Base-by-base conservation (phyloP, 2,888 invertebrate genomes). In the Ethmia dodecea region DNA sequence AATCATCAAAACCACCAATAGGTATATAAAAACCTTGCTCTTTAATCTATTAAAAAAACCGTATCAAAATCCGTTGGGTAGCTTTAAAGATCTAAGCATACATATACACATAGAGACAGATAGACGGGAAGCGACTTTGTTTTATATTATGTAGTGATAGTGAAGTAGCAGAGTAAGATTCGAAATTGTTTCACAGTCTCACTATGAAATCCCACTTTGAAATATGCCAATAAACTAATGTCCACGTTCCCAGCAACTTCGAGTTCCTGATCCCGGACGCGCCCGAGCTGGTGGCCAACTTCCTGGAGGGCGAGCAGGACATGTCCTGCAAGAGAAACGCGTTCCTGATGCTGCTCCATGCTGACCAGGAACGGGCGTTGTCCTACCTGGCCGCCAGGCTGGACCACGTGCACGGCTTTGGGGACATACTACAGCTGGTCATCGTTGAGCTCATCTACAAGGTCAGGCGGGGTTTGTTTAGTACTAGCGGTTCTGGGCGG, bases 311-410 rank as follows among this genome's bases (percentile, higher is more conserved):
- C 0, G 99, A 99, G 63, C 98, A 99, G 73, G 99, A 99, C 66
- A 98, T 99, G 94, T 98, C 98, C 0, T 99, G 99, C 83, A 97
- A 99, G 76, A 88, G 99, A 40, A 99, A 99, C 74, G 99, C 99
- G 0, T 99, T 99, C 81, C 91, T 99, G 48, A 99, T 99, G 99
- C 87, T 99, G 26, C 88, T 99, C 13, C 99, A 99, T 65, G 98
- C 98, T 0, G 98, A 99, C 72, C 96, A 98, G 79, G 97, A 96
- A 55, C 88, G 95, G 26, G 99, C 99, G 0, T 86, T 99, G 25
- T 89, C 94, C 36, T 99, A 98, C 79, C 87, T 99, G 33, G 93
- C 96, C 9, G 94, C 95, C 0, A 94, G 98, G 66, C 91, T 99
- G 31, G 98, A 99, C 69, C 96, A 95, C 77, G 98, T 99, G 43